Conservation (phyloP, 2,888 invertebrate species). For the Leucophenga montana region DNA sequence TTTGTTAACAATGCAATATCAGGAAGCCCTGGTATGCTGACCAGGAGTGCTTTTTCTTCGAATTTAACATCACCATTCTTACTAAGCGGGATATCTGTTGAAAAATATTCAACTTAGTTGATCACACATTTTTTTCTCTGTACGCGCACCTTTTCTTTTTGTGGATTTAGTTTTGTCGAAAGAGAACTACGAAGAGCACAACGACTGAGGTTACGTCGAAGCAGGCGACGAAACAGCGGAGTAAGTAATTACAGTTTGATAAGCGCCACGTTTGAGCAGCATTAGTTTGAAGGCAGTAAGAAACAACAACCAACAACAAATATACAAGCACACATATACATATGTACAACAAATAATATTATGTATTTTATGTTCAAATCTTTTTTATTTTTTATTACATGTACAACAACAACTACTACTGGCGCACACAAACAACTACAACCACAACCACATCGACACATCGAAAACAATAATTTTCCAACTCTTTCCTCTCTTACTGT, state of each 20-base stretch:
- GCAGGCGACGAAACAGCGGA: conserved; percentile 40
- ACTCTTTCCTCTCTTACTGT: conserved; percentile 12
- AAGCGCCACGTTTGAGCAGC: conserved; percentile 3
- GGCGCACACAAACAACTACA: conserved; percentile 21
- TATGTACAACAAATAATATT: background rate
- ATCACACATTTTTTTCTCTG: conserved; percentile 1
- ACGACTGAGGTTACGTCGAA: conserved; percentile 45
- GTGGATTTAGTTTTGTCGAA: conserved; percentile 58
- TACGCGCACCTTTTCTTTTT: conserved; percentile 47
- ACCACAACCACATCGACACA: conserved; percentile 24
- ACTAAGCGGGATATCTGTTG: conserved; percentile 48
- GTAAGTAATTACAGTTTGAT: conserved; percentile 47
- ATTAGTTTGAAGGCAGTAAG: background rate
- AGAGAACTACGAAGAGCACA: conserved; percentile 55
- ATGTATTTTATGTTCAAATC: conserved; percentile 1
- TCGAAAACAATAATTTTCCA: conserved; percentile 28
- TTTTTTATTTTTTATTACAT: conserved; percentile 46
- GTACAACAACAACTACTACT: conserved; percentile 39
- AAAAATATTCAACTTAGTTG: too few relatives aligned
- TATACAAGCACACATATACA: background rate
- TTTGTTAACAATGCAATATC: too few relatives aligned
- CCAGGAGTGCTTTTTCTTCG: too few relatives aligned
- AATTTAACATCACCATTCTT: conserved; percentile 19
- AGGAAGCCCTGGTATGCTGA: too few relatives aligned
- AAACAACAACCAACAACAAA: background rate